Evolutionary conservation across 2,888 invertebrate species (phyloP), one percentile per base, ranked within the genome.

Genomic region (Eubasilissa splendida): DNA sequence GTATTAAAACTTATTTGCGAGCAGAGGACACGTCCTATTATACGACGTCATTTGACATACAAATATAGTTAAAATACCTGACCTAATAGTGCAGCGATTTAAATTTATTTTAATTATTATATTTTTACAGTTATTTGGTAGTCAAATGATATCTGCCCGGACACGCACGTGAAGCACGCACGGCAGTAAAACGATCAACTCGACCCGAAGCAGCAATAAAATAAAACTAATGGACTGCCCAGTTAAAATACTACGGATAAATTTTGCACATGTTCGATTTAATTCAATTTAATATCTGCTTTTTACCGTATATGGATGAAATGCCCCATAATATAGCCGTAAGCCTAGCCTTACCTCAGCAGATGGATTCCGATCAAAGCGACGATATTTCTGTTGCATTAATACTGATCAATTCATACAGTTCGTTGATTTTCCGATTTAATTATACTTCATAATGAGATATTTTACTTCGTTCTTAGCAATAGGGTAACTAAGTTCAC

Each of bases 151-250:
- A 42, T 22, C 22, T 22, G 22, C 22, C 22, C 22, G 31, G 60
- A 63, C 22, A 63, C 33, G 63, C 63, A 63, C 63, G 7, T 1
- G 0, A 5, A 3, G 31, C 63, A 63, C 63, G 63, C 33, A 63
- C 31, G 31, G 31, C 31, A 42, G 10, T 63, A 63, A 63, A 33
- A 63, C 63, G 4, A 11, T 33, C 33, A 42, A 33, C 63, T 12
- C 22, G 11, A 22, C 14, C 4, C 22, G 2, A 31, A 12, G 31
- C 33, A 33, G 22, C 66, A 58, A 81, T 81, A 81, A 81, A 81
- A 50, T 77, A 71, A 65, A 77, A 81, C 73, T 81, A 80, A 80
- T 80, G 77, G 77, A 77, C 65, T 66, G 74, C 42, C 77, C 77
- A 65, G 74, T 63, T 53, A 53, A 52, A 78, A 42, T 65, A 59